Base-by-base conservation (phyloP, 2,113 vertebrate genomes). In the Tonatia bakeri region DNA sequence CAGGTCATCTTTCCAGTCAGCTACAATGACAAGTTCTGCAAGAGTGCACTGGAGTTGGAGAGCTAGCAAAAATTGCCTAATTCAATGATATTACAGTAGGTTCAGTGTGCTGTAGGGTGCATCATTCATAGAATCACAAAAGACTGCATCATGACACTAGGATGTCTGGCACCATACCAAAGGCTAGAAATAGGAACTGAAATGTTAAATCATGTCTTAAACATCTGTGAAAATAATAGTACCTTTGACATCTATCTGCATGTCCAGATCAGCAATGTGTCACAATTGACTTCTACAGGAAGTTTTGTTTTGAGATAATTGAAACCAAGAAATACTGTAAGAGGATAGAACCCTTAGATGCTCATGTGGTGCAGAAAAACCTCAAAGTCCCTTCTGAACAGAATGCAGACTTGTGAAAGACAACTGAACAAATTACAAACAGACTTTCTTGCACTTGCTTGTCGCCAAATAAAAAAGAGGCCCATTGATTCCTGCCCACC, bases 11-110 rank as follows among this genome's bases (percentile, higher is more conserved):
- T 99, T 98, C 99, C 99, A 65, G 99, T 99, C 98, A 99, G 99
- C 98, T 99, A 99, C 99, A 99, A 99, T 73, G 99, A 99, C 99
- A 99, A 99, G 98, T 99, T 99, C 99, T 99, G 99, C 99, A 99
- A 99, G 98, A 99, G 99, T 98, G 99, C 99, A 54, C 98, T 99
- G 98, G 99, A 99, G 99, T 99, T 97, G 99, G 99, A 95, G 99
- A 99, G 96, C 99, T 99, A 87, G 99, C 99, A 98, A 99, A 99
- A 98, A 99, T 99, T 98, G 99, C 99, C 28, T 99, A 99, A 99
- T 99, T 99, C 98, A 99, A 99, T 98, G 99, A 99, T 98, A 99
- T 99, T 96, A 99, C 99, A 92, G 99, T 99, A 95, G 99, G 99
- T 87, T 99, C 99, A 20, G 99, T 99, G 84, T 99, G 99, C 98